Evolutionary conservation across 1,140 invertebrate genomes (phyloP), one percentile per base, ranked within the genome.

Genomic region (Aphaenogaster ashmeadi): DNA sequence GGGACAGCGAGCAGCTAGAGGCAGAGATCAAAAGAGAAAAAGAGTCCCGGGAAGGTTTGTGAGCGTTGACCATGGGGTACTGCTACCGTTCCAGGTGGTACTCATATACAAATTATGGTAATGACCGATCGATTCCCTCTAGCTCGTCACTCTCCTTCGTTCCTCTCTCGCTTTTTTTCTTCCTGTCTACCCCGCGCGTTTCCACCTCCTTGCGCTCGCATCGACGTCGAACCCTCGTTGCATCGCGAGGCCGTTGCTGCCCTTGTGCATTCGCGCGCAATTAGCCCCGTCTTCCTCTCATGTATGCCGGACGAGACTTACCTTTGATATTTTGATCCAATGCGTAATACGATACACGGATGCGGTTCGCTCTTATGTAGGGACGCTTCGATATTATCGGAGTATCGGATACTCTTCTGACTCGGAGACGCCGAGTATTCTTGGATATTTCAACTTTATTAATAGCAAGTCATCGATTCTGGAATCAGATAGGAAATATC

Each of bases 321-420:
- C 87, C 90, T 93, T 91, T 93, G 93, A 93, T 94, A 94, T 94
- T 94, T 93, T 93, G 93, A 94, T 94, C 91, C 92, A 78, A 87
- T 71, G 72, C 7, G 67, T 83, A 86, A 91, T n/a, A 58, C 90
- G 91, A 94, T 93, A 81, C 47, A 69, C 56, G 56, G 36, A 50
- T 64, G 77, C 50, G 72, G 27, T 67, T 52, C 69, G 27, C 50
- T 67, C 71, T 81, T 85, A 60, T 52, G 56, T 66, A 44, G 33
- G 58, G 7, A 54, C 27, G 44, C 33, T n/a, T 38, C 21, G 36
- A 47, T 72, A 69, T 36, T 83, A 36, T 58, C 50, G 15, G 18
- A 66, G 11, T 64, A 64, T 80, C 44, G 60, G 7, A 66, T 72
- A 11, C 21, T 58, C 47, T 54, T 71, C 38, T 44, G 15, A 36